Conservation (phyloP, 2,797 vertebrate genomes). For the Thunnus albacares region DNA sequence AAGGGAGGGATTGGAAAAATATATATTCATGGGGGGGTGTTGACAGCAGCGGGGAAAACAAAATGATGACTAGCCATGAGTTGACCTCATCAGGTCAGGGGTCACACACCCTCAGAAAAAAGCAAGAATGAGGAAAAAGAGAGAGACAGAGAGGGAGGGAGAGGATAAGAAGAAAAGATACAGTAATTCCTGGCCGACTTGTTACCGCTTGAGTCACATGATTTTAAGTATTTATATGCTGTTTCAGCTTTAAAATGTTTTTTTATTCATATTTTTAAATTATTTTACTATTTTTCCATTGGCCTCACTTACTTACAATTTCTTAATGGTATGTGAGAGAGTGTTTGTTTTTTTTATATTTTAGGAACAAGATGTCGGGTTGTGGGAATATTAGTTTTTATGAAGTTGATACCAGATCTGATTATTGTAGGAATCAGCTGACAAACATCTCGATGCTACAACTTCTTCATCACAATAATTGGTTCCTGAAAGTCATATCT, state of each 20-base stretch:
- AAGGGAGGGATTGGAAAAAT: slow-evolving; percentile 59
- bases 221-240: not conserved
- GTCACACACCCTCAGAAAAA: slow-evolving; percentile 61
- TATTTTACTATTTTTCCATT: slow-evolving; percentile 4
- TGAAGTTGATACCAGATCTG: not conserved
- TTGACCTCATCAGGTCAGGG: slow-evolving; percentile 68
- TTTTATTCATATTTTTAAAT: not conserved
- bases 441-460: not conserved
- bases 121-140: slow-evolving; percentile 9
- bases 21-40: slow-evolving; percentile 58
- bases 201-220: not conserved
- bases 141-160: not conserved
- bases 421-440: slow-evolving; percentile 1
- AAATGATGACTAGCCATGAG: slow-evolving; percentile 55
- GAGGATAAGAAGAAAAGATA: slow-evolving; percentile 3
- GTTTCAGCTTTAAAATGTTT: not conserved
- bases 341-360: not conserved
- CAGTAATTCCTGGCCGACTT: not conserved
- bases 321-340: too few species aligned
- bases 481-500: not conserved
- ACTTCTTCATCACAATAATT: not conserved
- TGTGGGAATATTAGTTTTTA: slow-evolving; percentile 4
- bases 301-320: not conserved
- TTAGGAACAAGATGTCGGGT: not conserved
- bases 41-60: slow-evolving; percentile 75